Evolutionary conservation across 2,888 invertebrate species (phyloP), one percentile per base, ranked within the genome.

Genomic region (Spisula subtruncata): DNA sequence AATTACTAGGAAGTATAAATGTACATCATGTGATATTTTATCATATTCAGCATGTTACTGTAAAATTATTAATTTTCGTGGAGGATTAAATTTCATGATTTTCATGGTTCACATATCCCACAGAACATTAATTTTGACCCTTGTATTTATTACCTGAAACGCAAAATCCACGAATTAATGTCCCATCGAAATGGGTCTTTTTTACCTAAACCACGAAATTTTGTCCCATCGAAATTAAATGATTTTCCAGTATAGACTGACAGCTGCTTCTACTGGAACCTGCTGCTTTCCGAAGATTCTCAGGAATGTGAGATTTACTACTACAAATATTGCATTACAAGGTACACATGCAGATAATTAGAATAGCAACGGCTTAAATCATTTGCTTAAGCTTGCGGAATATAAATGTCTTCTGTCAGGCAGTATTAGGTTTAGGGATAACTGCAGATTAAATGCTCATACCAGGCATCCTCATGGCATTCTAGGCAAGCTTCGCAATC

Each of bases 341-440:
- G 75, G 75, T 75, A 75, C 60, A 60, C 75, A 75, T 75, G 75
- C 14, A 75, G 75, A 75, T 35, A 75, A 75, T 75, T 75, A 75
- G 29, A 75, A 75, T 75, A 75, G 16, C 75, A 75, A 25, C 32
- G 75, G 35, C 35, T 75, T 18, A 35, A 75, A 35, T 75, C 75
- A 75, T 75, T 35, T 75, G 75, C 35, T 35, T 25, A 35, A 75
- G 75, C 35, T 35, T 75, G 75, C 35, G 16, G 32, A 18, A 18
- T 32, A 75, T 75, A 32, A 75, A 75, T 75, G 35, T 35, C 29
- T 32, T 32, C 75, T 75, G 35, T 35, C 75, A 75, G 29, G 75
- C 25, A 32, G 32, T 75, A 75, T 75, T 32, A 35, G 35, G 32
- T 75, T 12, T 18, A 18, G 75, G 75, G 75, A 75, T 75, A 75